A percentile compares a stretch with the other conserved stretches of the same genome.
phyloP scores from a whole-genome alignment of 1,140 invertebrate genomes.

The Brachionus calyciflorus region DNA sequence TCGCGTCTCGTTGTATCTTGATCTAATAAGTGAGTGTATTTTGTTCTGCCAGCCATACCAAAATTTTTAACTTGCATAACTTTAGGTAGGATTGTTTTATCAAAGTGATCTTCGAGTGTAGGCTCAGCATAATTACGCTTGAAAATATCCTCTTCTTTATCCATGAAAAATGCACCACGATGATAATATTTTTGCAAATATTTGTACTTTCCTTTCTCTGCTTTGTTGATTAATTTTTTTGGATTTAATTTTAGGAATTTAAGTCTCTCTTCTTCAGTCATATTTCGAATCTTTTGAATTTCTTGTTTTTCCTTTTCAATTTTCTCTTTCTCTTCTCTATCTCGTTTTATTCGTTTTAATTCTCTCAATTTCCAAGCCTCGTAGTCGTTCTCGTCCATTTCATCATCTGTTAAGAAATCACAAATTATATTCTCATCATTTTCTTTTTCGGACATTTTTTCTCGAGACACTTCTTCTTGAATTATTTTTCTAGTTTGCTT shows the following conservation, averaged over 20 bases:
- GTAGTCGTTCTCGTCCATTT: conserved; percentile 95
- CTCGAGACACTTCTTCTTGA: conserved; percentile 73
- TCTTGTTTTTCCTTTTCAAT: conserved; percentile 75
- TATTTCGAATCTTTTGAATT: conserved; percentile 81
- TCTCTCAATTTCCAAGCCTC: conserved; percentile 96
- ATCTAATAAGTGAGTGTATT: conserved; percentile 98
- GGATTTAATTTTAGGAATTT: conserved; percentile 87
- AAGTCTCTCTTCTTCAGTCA: conserved; percentile 93
- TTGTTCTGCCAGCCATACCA: conserved; percentile 92
- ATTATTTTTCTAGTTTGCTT: conserved; percentile 81
- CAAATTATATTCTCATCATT: conserved; percentile 62
- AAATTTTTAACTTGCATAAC: conserved; percentile 99
- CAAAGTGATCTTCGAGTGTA: conserved; percentile 97
- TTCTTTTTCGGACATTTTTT: conserved; percentile 67
- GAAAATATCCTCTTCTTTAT: conserved; percentile 85
- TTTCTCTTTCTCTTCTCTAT: conserved; percentile 85
- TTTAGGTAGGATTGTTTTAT: conserved; percentile 96
- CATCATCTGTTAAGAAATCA: conserved; percentile 91
- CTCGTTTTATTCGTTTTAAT: conserved; percentile 88
- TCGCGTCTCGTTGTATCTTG: conserved; percentile 98
- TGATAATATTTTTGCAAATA: conserved; percentile 99
- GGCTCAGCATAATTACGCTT: conserved; percentile 93
- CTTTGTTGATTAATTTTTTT: conserved; percentile 87
- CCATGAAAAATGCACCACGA: conserved; percentile 94
- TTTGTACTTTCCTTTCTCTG: conserved; percentile 96